Evolutionary conservation across 2,888 invertebrate species (phyloP).

Genomic region (Psylliodes chrysocephalus): DNA sequence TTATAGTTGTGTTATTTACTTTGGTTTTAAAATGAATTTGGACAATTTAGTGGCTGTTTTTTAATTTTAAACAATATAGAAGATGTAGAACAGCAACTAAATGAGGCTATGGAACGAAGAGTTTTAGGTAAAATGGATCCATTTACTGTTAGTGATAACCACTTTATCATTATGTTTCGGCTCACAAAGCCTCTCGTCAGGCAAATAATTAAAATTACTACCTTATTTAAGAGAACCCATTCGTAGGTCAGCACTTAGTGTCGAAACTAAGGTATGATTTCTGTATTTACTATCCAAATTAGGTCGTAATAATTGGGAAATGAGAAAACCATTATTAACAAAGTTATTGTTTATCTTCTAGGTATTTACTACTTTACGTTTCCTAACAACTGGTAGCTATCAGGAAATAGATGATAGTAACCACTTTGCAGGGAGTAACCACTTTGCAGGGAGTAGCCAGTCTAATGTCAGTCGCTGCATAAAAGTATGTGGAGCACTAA

Average conservation of each 20-base stretch:
- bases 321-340: background rate
- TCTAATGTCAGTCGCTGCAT: conserved; percentile 21
- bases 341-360: conserved; percentile 7
- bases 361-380: conserved; percentile 25
- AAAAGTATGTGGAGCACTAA: conserved; percentile 34
- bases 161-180: conserved; percentile 20
- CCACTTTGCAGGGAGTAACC: too few species aligned
- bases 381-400: too few species aligned
- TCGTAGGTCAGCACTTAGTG: conserved; percentile 13
- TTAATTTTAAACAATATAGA: too few species aligned
- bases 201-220: conserved; percentile 21
- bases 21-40: too few species aligned
- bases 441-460: conserved; percentile 31
- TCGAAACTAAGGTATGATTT: conserved; percentile 18
- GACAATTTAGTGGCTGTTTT: too few species aligned
- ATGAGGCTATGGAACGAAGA: background rate
- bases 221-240: conserved; percentile 9
- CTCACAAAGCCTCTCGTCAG: conserved; percentile 4
- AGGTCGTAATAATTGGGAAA: too few species aligned
- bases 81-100: too few species aligned
- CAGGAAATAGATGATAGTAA: conserved; percentile 30
- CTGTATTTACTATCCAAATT: too few species aligned
- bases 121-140: conserved; percentile 2
- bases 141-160: conserved; percentile 1
- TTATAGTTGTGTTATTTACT: too few species aligned